A percentile compares a stretch with the other conserved stretches of the same genome.
Evolutionary conservation across 2,113 vertebrate species (phyloP).

Genomic region (Galemys pyrenaicus): DNA sequence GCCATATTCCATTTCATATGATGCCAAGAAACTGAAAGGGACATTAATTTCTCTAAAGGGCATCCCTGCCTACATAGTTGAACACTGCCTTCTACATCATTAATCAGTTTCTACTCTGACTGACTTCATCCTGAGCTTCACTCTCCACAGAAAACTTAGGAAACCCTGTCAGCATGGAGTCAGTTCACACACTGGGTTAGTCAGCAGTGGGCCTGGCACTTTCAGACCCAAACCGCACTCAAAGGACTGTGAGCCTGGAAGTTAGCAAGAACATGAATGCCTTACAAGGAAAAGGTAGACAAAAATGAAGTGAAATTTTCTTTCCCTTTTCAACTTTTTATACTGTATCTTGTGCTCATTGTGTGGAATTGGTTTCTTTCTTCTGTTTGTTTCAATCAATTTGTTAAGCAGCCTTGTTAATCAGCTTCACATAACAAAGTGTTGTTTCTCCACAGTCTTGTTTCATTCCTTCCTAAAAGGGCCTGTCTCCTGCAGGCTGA

Average conservation of each 20-base stretch:
- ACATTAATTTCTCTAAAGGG: neutral
- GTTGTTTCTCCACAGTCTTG: neutral
- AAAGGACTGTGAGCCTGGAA: neutral
- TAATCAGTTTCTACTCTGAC: neutral
- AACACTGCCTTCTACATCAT: neutral
- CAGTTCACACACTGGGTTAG: neutral
- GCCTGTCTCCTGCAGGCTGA: neutral
- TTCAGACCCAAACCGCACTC: neutral
- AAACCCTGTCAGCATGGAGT: neutral
- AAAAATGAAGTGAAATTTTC: constrained; percentile 14
- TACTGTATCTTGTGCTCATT: neutral
- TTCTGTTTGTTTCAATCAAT: neutral
- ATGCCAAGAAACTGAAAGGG: constrained; percentile 18
- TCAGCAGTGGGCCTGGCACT: neutral
- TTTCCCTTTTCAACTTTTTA: neutral
- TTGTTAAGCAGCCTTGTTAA: neutral
- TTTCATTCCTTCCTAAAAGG: neutral
- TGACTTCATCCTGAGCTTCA: neutral
- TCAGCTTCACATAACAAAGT: neutral
- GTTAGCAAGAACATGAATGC: neutral
- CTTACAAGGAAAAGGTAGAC: constrained; percentile 40
- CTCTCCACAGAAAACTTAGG: neutral
- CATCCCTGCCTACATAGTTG: neutral
- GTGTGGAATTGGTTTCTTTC: constrained; percentile 4
- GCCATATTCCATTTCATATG: neutral